These are phyloP conservation scores for Erpobdella octoculata DNA, from an alignment of 2,888 invertebrate species.

Conservation along the genomic window DNA sequence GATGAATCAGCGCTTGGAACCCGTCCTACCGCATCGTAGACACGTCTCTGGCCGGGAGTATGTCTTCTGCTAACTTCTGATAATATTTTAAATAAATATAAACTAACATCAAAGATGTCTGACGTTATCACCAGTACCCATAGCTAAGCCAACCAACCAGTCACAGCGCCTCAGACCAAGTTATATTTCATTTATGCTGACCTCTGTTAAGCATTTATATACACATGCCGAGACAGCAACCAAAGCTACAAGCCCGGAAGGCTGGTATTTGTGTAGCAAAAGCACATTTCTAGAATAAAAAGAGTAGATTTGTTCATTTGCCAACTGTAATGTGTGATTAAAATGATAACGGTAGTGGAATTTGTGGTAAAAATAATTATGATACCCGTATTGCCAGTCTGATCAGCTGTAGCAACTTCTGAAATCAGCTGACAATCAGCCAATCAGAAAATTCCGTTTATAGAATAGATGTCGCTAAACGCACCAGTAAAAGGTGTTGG, in stretches of 20 bases:
- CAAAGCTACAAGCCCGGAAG: slow-evolving; percentile 19
- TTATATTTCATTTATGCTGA: slow-evolving; percentile 8
- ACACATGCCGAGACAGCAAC: slow-evolving; percentile 23
- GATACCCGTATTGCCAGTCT: neutral
- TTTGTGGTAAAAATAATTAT: neutral
- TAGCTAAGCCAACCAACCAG: neutral
- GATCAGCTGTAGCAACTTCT: slow-evolving; percentile 23
- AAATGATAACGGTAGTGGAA: neutral
- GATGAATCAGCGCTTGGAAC: slow-evolving; percentile 3
- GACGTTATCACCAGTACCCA: no score
- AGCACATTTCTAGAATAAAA: neutral
- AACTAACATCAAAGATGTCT: slow-evolving; percentile 6
- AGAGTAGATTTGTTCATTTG: neutral
- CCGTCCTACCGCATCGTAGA: neutral
- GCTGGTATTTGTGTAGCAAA: slow-evolving; percentile 15
- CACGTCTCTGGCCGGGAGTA: neutral
- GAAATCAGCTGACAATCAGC: slow-evolving; percentile 25
- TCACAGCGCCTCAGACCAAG: neutral
- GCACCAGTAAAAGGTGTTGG: neutral
- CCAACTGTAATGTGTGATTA: neutral
- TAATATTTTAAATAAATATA: neutral
- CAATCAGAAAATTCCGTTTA: slow-evolving; percentile 12
- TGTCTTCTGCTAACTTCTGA: neutral
- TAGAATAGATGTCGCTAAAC: slow-evolving; percentile 21
- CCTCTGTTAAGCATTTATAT: slow-evolving; percentile 10